Base-by-base conservation (phyloP, 2,113 vertebrate species). In the Onychorhynchus coronatus region DNA sequence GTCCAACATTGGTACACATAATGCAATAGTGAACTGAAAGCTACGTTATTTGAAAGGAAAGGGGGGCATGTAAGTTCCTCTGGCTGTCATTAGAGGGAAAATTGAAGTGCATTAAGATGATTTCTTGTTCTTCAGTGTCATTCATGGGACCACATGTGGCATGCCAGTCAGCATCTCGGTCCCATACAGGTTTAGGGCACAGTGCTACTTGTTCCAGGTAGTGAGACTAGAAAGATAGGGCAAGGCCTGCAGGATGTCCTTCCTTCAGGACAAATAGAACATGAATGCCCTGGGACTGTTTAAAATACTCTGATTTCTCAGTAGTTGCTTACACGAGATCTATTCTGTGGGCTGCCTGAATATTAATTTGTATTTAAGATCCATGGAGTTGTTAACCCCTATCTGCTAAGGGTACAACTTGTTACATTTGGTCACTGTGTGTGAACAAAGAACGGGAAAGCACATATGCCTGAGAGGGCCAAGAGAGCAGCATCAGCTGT, bases 161-260 rank as follows among this genome's bases (percentile, higher is more conserved):
- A 14, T 6, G 4, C 27, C 42, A 41, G 13, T 37, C 50, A 65
- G 56, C 30, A 58, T 62, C 67, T 42, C 2, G 2, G 0, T 49
- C 11, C 14, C 3, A 2, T 5, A 14, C 0, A 1, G 24, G 39
- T 13, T 68, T 49, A 17, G 28, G 39, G 42, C 0, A 0, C 24
- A 33, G 22, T 4, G 25, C 41, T 78, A 6, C 50, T 46, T 9
- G 3, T 31, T 58, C 50, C 42, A 37, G 42, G 10, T 47, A 21
- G 27, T 28, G 21, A 35, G 9, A 25, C 5, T 27, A 24, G 73
- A 58, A 76, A 70, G 35, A 25, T 0, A 20, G 6, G 35, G 11
- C 47, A 75, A 46, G 35, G 28, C 62, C 86, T 89, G 33, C 2
- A 5, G 39, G 49, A 24, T 28, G 91, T 88, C 62, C 62, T 78